Base-by-base conservation (phyloP, 2,113 vertebrate genomes). In the Oreochromis niloticus region DNA sequence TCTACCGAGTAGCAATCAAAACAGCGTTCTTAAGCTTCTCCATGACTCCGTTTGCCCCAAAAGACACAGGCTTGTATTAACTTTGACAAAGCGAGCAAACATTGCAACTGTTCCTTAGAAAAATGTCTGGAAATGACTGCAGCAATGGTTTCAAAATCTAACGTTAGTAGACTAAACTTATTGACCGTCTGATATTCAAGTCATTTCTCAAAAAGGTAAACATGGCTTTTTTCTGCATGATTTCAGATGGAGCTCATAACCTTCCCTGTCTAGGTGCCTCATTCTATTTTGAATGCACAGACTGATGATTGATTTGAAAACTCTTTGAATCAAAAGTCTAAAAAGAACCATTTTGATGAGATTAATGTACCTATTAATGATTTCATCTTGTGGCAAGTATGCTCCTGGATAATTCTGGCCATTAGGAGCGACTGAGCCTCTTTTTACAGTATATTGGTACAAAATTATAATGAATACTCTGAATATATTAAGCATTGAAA, bases 101-200 rank as follows among this genome's bases (percentile, higher is more conserved):
- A 0, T 19, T 30, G 24, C 24, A 75, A 9, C 43, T 50, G 71
- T 78, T 78, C 19, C 34, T 66, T 78, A 17, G 16, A 22, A 78
- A 78, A 78, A 75, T 48, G 6, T 19, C 71, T 75, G 43, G 43
- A 50, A 48, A 75, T 48, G 9, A 30, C 16, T 75, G 14, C 43
- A 0, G 24, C 24, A 1, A 30, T 50, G 22, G 0, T 73, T 73
- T 46, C 14, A 22, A 68, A 39, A 68, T 41, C 36, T 9, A 73
- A 27, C 1, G 9, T 50, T 30, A 34, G 1, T n/a, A 3, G 0
- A 55, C 4, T 5, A 13, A 27, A 13, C 1, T 43, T n/a, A 6
- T 0, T 61, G 1, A 79, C 34, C 6, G 1, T 30, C n/a, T 50
- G 6, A 48, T 12, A 12, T 39, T 41, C 0, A 56, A 9, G 32